Conservation (phyloP, 2,113 vertebrate species). For the Genyomyrus donnyi region DNA sequence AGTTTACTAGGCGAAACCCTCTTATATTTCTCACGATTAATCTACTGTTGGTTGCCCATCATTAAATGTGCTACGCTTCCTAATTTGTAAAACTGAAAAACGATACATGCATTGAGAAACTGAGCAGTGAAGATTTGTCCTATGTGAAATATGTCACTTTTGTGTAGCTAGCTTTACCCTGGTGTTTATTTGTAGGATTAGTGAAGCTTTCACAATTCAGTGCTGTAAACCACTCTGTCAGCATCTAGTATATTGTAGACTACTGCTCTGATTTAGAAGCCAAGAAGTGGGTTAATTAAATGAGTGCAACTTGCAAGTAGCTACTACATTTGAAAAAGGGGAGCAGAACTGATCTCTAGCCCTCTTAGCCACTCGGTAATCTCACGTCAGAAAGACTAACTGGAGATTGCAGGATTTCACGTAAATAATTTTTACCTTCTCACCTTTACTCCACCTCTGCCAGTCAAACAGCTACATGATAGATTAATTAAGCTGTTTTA, state of each 20-base stretch:
- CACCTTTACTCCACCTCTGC: background rate
- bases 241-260: background rate
- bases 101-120: background rate
- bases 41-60: background rate
- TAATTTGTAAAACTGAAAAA: background rate
- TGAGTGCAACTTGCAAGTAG: background rate
- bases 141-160: background rate
- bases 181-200: background rate
- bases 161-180: background rate
- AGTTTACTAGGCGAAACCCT: background rate
- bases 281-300: slow-evolving; percentile 1
- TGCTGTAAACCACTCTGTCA: background rate
- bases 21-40: background rate
- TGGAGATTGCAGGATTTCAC: background rate
- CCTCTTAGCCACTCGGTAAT: background rate
- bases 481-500: background rate
- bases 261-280: background rate
- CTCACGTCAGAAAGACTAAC: background rate
- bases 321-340: background rate
- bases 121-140: background rate
- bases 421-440: background rate
- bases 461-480: background rate
- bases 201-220: background rate
- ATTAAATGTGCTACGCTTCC: background rate
- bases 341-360: background rate